A percentile compares a stretch with the other conserved stretches of the same genome.
phyloP scores from a whole-genome alignment of 2,888 invertebrate genomes.

The Ariolimax columbianus region DNA sequence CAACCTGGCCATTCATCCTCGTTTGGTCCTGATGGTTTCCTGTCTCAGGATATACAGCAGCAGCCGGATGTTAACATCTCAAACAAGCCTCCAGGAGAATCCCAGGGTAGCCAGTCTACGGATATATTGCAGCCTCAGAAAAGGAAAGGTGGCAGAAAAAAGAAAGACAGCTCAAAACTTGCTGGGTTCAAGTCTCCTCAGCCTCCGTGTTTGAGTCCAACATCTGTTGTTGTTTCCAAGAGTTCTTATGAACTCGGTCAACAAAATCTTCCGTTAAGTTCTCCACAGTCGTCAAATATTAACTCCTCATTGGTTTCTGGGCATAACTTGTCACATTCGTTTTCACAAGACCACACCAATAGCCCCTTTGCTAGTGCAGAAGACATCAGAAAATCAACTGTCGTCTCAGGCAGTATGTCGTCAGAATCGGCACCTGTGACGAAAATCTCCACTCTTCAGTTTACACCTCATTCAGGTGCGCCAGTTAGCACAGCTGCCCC shows the following conservation, averaged over 20 bases:
- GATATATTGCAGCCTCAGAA: not conserved
- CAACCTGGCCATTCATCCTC: not conserved
- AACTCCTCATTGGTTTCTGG: not conserved
- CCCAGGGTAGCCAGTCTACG: not conserved
- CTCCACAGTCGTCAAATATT: not conserved
- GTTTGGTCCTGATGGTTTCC: constrained; percentile 11
- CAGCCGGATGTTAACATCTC: not conserved
- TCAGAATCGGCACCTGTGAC: not conserved
- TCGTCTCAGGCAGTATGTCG: not conserved
- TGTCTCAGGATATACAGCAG: not conserved
- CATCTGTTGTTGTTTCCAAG: not conserved
- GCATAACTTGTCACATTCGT: not conserved
- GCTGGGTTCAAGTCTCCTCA: constrained; percentile 19
- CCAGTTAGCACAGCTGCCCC: not conserved
- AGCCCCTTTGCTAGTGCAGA: not conserved
- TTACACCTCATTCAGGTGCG: constrained; percentile 5
- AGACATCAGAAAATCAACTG: not conserved
- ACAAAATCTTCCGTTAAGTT: not conserved
- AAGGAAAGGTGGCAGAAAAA: constrained; percentile 4
- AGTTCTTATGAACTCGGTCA: not conserved
- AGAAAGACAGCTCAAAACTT: not conserved
- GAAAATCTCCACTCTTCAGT: constrained; percentile 47
- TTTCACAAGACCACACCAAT: not conserved
- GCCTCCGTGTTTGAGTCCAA: constrained; percentile 5
- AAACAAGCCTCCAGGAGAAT: not conserved